Evolutionary conservation across 2,888 invertebrate species (phyloP), one percentile per base, ranked within the genome.

Genomic region (Tachina fera): DNA sequence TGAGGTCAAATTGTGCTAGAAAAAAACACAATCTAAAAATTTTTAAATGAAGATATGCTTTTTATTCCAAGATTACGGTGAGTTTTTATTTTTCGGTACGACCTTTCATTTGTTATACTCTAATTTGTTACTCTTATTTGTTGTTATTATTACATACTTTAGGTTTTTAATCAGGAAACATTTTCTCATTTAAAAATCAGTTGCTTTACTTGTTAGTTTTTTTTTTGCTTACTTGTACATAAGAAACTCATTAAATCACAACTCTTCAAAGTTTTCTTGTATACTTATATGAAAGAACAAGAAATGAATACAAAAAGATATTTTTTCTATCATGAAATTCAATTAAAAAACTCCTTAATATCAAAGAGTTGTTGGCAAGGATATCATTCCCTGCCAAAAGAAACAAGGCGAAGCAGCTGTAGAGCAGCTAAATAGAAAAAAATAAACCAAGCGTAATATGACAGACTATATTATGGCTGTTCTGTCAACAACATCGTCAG

Each of bases 191-290:
- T 78, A 51, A 72, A 83, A 71, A 71, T 82, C 71, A 78, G 16
- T 81, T 80, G 49, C 58, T 68, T 74, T 70, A 72, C 14, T 31
- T 22, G 43, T 76, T 49, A 58, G 3, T 11, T 70, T 77, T 65
- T 68, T 61, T 39, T 68, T 31, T 60, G 41, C 22, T 16, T 75
- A 31, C 78, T 74, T 60, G n/a, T 74, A 22, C 49, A 79, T 31
- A 75, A 79, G 81, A 84, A 86, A 86, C 86, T 86, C 86, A 86
- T 86, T 86, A 86, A 86, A 86, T 86, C 86, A 86, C 83, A 83
- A 83, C 86, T 86, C 83, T 86, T 86, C 79, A 83, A 86, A 86
- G 86, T 83, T 77, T 45, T 47, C 47, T 76, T 43, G 39, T 51
- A 60, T 67, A 31, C 31, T 6, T 31, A 70, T 41, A 72, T 82